phyloP scores from a whole-genome alignment of 2,113 vertebrate species.

The Perca fluviatilis region DNA sequence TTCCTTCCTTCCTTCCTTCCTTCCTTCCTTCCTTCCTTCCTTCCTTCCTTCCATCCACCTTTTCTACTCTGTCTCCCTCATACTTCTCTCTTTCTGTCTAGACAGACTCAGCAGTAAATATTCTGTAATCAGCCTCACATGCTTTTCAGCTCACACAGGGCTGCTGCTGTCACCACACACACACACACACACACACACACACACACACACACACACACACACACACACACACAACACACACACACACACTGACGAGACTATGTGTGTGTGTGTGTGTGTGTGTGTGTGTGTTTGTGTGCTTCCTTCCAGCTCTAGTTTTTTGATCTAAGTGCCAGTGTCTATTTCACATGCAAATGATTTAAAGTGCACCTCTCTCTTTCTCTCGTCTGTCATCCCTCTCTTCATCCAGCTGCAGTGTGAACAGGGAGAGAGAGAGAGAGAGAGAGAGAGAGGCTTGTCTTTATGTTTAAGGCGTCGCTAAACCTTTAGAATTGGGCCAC shows the following conservation, averaged over 20 bases:
- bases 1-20: no score
- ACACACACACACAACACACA: no score
- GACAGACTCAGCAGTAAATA: constrained; percentile 59
- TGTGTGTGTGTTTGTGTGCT: constrained; percentile 3
- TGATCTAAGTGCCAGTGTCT: constrained; percentile 68
- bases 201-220: no score
- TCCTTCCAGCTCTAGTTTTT: constrained; percentile 53
- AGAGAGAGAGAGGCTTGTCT: constrained; percentile 41
- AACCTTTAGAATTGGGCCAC: not conserved
- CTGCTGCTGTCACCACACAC: constrained; percentile 50
- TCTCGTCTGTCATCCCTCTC: constrained; percentile 32
- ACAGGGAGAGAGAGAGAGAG: constrained; percentile 18
- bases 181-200: no score
- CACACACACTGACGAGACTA: constrained; percentile 28
- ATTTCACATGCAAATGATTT: constrained; percentile 72
- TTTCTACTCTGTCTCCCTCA: not conserved
- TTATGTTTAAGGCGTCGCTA: constrained; percentile 27
- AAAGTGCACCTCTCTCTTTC: constrained; percentile 37
- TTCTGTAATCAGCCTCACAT: constrained; percentile 60
- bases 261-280: constrained; percentile 13
- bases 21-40: no score
- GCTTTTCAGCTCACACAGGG: constrained; percentile 39
- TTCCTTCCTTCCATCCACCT: not conserved
- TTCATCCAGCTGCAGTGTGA: constrained; percentile 57
- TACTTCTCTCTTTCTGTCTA: constrained; percentile 34